Evolutionary conservation across 1,140 invertebrate genomes (phyloP).

Genomic region (Drosophila rhopaloa): DNA sequence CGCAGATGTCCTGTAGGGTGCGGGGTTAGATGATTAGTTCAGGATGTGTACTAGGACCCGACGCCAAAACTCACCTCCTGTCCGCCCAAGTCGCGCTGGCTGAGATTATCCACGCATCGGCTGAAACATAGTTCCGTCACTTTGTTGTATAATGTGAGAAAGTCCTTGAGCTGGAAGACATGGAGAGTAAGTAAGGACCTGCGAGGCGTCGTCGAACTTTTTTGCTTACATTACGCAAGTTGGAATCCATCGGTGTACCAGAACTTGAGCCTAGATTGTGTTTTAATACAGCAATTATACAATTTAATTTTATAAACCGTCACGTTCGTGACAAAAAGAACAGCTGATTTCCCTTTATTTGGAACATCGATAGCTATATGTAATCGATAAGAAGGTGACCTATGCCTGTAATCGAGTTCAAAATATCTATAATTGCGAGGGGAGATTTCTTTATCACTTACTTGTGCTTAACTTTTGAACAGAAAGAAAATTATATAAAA

Average conservation of each 20-base stretch:
- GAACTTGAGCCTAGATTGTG: neutral
- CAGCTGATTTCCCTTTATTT: constrained; percentile 14
- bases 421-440: neutral
- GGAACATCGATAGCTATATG: neutral
- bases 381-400: neutral
- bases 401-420: neutral
- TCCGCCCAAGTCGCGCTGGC: constrained; percentile 89
- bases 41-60: rapidly evolving
- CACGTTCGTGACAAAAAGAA: constrained; percentile 5
- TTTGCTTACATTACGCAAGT: constrained; percentile 66
- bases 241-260: constrained; percentile 57
- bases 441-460: too few species aligned
- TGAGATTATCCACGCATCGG: constrained; percentile 94
- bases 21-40: too few species aligned
- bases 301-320: constrained; percentile 18
- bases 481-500: too few species aligned
- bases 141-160: constrained; percentile 94
- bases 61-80: constrained; percentile 87
- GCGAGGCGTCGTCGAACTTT: too few species aligned
- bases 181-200: neutral
- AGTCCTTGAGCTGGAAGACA: constrained; percentile 90
- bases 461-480: too few species aligned
- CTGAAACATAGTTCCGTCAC: constrained; percentile 93
- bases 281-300: constrained; percentile 29
- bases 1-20: constrained; percentile 88